Base-by-base conservation (phyloP, 2,888 invertebrate genomes). In the Agrilus biguttatus region DNA sequence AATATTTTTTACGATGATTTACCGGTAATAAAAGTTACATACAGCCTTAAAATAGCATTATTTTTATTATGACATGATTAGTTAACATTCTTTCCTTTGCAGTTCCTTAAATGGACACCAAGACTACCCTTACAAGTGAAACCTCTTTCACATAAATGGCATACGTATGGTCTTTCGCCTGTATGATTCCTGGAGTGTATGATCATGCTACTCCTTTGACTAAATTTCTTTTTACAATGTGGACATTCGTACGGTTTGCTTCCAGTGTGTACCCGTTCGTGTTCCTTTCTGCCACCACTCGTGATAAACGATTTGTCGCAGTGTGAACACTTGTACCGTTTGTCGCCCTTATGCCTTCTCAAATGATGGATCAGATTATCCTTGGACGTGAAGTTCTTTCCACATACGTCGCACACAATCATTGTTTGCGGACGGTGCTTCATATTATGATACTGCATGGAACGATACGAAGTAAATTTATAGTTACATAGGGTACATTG, bases 141-240 rank as follows among this genome's bases (percentile, higher is more conserved):
- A 13, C 74, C 75, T 50, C 70, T 70, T 2, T 68, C 68, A 60
- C 77, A 77, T 51, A 72, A 62, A 46, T 58, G 65, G 57, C 76
- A 77, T 14, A 60, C 61, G 62, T 75, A 76, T 1, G 75, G 76
- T 47, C 73, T 63, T 51, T 72, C 71, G 37, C 76, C 76, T 49
- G 72, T 72, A 63, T 76, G 76, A 57, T 71, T 73, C 58, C 76
- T 63, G 58, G 73, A 71, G 59, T 77, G 77, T 47, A 75, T 74
- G 51, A 73, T 71, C 44, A 77, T 67, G 39, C 75, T 75, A 48
- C 74, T 73, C 10, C 72, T 67, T 62, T 75, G 75, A 40, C 69
- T 71, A 63, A 76, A 76, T 28, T 72, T 71, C 60, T 76, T 76
- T 13, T 72, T 72, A 61, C 76, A 77, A 56, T 71, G 68, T 45